phyloP scores from a whole-genome alignment of 1,140 invertebrate species.

The Limonius californicus region DNA sequence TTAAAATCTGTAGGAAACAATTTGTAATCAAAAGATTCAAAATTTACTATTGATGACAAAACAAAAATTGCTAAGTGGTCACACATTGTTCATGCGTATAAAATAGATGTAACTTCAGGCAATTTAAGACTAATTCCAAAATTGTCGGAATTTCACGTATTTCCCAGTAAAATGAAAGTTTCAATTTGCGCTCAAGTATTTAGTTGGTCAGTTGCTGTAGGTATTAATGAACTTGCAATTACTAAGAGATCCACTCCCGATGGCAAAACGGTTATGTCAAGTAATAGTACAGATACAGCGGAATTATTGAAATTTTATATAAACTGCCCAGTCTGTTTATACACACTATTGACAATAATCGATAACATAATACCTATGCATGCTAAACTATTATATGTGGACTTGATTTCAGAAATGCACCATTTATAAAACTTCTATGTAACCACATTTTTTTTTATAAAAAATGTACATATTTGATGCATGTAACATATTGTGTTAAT shows the following conservation, averaged over 20 bases:
- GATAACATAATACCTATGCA: no score
- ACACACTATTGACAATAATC: no score
- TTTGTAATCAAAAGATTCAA: slow-evolving; percentile 23
- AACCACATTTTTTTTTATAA: no score
- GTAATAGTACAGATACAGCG: slow-evolving; percentile 11
- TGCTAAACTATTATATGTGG: no score
- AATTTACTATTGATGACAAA: slow-evolving; percentile 13
- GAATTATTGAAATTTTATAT: slow-evolving; percentile 19
- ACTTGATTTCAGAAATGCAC: no score
- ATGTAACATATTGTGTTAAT: no score
- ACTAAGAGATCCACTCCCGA: not conserved
- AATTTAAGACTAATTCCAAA: slow-evolving; percentile 17
- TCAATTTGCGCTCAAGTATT: slow-evolving; percentile 7
- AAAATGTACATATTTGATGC: no score
- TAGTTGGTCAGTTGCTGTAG: slow-evolving; percentile 4
- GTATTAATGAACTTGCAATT: not conserved
- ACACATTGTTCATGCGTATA: slow-evolving; percentile 13
- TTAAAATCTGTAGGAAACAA: slow-evolving; percentile 21
- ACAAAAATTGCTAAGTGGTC: slow-evolving; percentile 24
- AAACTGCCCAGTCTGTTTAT: no score
- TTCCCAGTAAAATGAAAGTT: slow-evolving; percentile 18
- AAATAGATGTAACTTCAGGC: slow-evolving; percentile 11
- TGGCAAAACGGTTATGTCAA: not conserved
- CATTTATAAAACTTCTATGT: no score
- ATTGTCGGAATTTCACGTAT: slow-evolving; percentile 22